Conservation (phyloP, 2,888 invertebrate genomes). For the Myathropa florea region DNA sequence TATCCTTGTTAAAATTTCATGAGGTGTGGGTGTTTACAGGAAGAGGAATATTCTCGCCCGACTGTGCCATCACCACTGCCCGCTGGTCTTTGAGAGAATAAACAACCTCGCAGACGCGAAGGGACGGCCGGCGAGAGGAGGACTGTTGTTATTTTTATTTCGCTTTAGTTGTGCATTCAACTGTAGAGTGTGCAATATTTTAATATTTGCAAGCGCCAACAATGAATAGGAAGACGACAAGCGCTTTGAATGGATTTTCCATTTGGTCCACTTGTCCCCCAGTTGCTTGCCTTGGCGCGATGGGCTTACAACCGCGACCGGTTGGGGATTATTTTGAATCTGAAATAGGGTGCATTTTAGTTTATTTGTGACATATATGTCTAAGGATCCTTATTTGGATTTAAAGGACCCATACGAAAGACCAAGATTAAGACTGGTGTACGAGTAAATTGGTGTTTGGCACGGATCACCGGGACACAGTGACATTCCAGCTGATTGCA, state of each 20-base stretch:
- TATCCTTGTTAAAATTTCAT: conserved; percentile 71
- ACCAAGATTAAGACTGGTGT: no score
- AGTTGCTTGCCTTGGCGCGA: neutral
- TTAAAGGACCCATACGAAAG: no score
- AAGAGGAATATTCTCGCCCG: conserved; percentile 59
- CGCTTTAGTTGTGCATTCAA: conserved; percentile 47
- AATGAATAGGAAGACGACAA: conserved; percentile 44
- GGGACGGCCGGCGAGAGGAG: neutral
- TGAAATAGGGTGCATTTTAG: neutral
- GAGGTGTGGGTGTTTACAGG: conserved; percentile 69
- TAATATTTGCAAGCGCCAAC: conserved; percentile 55
- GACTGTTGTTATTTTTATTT: conserved; percentile 51
- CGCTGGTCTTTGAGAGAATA: conserved; percentile 51
- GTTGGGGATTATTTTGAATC: neutral
- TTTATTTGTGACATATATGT: neutral
- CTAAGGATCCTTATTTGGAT: no score
- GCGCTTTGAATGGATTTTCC: conserved; percentile 34
- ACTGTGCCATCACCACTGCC: conserved; percentile 24
- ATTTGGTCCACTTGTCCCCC: conserved; percentile 4
- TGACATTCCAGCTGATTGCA: no score
- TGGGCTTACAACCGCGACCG: neutral
- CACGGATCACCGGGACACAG: no score
- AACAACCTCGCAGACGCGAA: conserved; percentile 11
- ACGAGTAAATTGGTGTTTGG: no score
- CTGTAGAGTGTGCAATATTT: conserved; percentile 35